phyloP scores from a whole-genome alignment of 2,888 invertebrate species.

The Asteroscopus sphinx region DNA sequence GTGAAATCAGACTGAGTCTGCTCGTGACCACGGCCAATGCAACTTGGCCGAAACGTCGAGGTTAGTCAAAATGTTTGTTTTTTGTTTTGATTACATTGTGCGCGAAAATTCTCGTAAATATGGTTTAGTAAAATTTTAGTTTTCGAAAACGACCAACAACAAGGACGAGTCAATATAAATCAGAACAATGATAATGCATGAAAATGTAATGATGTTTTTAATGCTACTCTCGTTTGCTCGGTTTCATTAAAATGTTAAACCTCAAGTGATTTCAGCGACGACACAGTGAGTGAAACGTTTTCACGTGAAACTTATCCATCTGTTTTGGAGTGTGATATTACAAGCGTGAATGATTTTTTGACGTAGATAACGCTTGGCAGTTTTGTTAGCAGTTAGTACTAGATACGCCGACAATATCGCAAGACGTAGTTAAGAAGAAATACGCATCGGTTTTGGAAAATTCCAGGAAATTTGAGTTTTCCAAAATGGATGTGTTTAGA shows the following conservation, averaged over 20 bases:
- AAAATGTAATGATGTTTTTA: slow-evolving; percentile 3
- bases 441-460: slow-evolving; percentile 55
- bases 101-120: too few species aligned
- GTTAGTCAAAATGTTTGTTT: too few species aligned
- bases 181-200: background rate
- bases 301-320: slow-evolving; percentile 30
- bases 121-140: too few species aligned
- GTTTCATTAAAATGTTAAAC: slow-evolving; percentile 29
- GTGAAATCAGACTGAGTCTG: too few species aligned
- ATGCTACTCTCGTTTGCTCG: slow-evolving; percentile 20
- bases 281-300: slow-evolving; percentile 20
- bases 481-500: slow-evolving; percentile 72
- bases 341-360: slow-evolving; percentile 50
- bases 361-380: slow-evolving; percentile 54
- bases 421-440: slow-evolving; percentile 65
- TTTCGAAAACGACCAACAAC: too few species aligned
- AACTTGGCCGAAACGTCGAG: too few species aligned
- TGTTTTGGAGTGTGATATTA: slow-evolving; percentile 58
- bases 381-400: slow-evolving; percentile 67
- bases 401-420: slow-evolving; percentile 85
- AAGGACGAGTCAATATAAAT: too few species aligned
- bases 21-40: too few species aligned
- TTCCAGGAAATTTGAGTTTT: slow-evolving; percentile 60
- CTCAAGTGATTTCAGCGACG: slow-evolving; percentile 38
- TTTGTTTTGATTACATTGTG: too few species aligned